phyloP scores from a whole-genome alignment of 2,888 invertebrate genomes.

The Hydrotaea cyrtoneurina region DNA sequence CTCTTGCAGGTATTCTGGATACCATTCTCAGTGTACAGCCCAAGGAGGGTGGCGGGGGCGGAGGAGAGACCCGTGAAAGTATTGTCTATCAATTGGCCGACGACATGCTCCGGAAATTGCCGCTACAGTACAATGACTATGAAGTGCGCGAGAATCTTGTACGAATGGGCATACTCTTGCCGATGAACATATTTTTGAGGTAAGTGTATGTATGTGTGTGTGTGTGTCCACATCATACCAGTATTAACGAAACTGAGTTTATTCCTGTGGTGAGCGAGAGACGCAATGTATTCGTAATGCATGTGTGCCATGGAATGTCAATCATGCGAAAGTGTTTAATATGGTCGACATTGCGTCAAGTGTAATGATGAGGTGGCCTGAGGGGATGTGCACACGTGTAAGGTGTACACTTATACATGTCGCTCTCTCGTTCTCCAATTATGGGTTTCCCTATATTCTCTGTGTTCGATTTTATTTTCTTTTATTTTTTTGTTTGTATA shows the following conservation, averaged over 20 bases:
- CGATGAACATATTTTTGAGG: constrained; percentile 97
- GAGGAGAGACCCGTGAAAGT: constrained; percentile 95
- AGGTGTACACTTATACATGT: too few relatives aligned
- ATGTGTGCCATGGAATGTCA: not conserved
- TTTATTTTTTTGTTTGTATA: too few relatives aligned
- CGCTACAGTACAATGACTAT: constrained; percentile 92
- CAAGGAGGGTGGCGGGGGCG: constrained; percentile 94
- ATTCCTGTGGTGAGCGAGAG: too few relatives aligned
- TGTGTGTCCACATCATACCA: too few relatives aligned
- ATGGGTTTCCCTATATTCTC: too few relatives aligned
- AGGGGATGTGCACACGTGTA: too few relatives aligned
- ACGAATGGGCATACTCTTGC: constrained; percentile 94
- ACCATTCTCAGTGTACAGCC: constrained; percentile 98
- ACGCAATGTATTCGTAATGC: too few relatives aligned
- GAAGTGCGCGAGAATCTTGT: constrained; percentile 94
- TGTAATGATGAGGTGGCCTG: not conserved
- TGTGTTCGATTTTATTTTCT: too few relatives aligned
- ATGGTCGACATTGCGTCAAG: not conserved
- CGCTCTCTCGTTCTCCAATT: too few relatives aligned
- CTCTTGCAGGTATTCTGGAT: constrained; percentile 87
- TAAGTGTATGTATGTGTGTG: constrained; percentile 69
- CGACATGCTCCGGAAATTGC: constrained; percentile 94
- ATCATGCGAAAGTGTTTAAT: not conserved
- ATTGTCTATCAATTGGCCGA: constrained; percentile 95
- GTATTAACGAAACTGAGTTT: too few relatives aligned